Conservation (phyloP, 1,140 invertebrate genomes). For the Drosophila asahinai region DNA sequence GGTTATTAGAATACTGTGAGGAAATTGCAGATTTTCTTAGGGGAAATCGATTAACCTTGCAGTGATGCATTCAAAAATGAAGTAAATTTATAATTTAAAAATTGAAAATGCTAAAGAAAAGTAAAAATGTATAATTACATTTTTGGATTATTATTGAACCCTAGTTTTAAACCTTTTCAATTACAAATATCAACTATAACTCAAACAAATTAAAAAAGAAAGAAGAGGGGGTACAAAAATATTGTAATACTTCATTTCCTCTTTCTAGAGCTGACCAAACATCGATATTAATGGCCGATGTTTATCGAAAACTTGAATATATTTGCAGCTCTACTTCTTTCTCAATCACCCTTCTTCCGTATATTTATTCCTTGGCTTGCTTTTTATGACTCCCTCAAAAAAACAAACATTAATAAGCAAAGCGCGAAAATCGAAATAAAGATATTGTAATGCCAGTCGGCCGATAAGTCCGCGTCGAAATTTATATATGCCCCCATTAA, state of each 20-base stretch:
- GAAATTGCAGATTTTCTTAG: background rate
- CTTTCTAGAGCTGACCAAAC: background rate
- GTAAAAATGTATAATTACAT: background rate
- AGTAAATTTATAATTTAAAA: no score
- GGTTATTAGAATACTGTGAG: background rate
- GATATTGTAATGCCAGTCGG: slow-evolving; percentile 45
- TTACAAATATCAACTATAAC: background rate
- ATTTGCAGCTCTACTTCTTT: background rate
- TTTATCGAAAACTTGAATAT: no score
- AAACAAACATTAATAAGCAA: slow-evolving; percentile 23
- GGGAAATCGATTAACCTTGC: no score
- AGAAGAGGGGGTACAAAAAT: background rate
- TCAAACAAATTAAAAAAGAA: background rate
- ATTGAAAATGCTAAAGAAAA: no score
- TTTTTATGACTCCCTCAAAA: slow-evolving; percentile 18
- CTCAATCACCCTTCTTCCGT: background rate
- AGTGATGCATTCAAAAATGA: background rate
- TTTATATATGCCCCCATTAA: slow-evolving; percentile 48
- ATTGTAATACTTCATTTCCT: background rate
- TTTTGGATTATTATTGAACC: no score
- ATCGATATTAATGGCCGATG: no score
- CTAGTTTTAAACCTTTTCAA: background rate
- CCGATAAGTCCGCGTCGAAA: slow-evolving; percentile 38
- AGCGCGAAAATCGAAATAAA: slow-evolving; percentile 39
- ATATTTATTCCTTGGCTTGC: background rate